Evolutionary conservation across 2,797 vertebrate species (phyloP).

Genomic region (Danio aesculapii): DNA sequence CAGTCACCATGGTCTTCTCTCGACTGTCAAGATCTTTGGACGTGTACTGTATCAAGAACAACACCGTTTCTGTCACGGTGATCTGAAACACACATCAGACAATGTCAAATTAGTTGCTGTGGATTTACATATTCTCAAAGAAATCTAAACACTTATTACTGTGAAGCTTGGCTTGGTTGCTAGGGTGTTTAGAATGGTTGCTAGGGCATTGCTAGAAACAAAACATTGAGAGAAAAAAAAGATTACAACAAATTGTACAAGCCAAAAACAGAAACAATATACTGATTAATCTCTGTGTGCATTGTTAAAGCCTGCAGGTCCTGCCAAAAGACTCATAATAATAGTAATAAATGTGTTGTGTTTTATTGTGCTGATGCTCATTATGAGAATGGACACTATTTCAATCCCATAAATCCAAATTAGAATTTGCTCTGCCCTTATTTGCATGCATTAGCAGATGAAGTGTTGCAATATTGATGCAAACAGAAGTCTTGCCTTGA

Average conservation of each 20-base stretch:
- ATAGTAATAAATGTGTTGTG: conserved; percentile 3
- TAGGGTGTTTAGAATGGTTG: background rate
- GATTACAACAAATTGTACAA: background rate
- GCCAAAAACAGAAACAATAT: background rate
- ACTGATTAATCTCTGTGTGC: background rate
- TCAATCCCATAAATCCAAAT: conserved; percentile 29
- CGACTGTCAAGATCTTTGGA: conserved; percentile 96
- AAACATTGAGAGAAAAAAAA: background rate
- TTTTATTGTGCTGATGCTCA: conserved; percentile 17
- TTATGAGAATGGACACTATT: conserved; percentile 5
- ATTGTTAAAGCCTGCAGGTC: background rate
- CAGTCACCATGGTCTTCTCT: conserved; percentile 94
- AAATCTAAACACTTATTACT: background rate
- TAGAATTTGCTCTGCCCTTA: conserved; percentile 10
- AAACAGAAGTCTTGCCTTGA: conserved; percentile 5
- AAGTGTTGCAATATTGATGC: conserved; percentile 13
- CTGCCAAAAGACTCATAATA: conserved; percentile 5
- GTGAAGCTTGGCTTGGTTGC: background rate
- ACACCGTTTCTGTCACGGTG: conserved; percentile 92
- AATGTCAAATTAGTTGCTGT: conserved; percentile 51
- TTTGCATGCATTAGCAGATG: conserved; percentile 35
- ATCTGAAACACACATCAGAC: conserved; percentile 83
- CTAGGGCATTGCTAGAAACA: background rate
- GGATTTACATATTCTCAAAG: background rate
- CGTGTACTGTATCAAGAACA: conserved; percentile 96